These are phyloP conservation scores for Phaedon cochleariae DNA, from an alignment of 2,888 invertebrate genomes.

Conservation along the genomic window DNA sequence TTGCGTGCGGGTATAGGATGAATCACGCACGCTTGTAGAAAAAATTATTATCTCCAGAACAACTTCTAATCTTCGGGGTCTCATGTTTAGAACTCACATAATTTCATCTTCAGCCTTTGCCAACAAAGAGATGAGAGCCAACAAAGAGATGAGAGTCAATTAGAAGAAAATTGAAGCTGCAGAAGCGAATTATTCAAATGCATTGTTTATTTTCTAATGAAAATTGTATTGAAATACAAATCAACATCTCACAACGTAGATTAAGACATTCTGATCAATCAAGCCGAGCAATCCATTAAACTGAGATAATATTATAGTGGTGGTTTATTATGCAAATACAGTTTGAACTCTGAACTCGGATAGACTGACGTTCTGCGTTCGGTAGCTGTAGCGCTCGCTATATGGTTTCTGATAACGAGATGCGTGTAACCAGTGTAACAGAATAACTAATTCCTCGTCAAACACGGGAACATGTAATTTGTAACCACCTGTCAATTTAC, in stretches of 20 bases:
- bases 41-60: too few relatives aligned
- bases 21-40: too few relatives aligned
- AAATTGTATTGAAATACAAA: not conserved
- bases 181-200: too few relatives aligned
- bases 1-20: too few relatives aligned
- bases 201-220: too few relatives aligned
- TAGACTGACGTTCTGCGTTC: not conserved
- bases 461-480: constrained; percentile 23
- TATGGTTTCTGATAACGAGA: constrained; percentile 19
- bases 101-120: too few relatives aligned
- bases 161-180: too few relatives aligned
- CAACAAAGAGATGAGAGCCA: too few relatives aligned
- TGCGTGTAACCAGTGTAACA: constrained; percentile 14
- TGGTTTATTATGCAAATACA: constrained; percentile 22
- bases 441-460: constrained; percentile 23
- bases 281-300: constrained; percentile 15
- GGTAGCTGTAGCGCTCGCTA: constrained; percentile 18
- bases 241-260: not conserved
- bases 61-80: too few relatives aligned
- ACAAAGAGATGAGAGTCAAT: too few relatives aligned
- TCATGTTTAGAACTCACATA: too few relatives aligned
- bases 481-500: constrained; percentile 24
- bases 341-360: constrained; percentile 20
- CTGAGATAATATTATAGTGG: constrained; percentile 20
- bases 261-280: constrained; percentile 18